phyloP scores from a whole-genome alignment of 2,888 invertebrate species.

The Stenurella melanura region DNA sequence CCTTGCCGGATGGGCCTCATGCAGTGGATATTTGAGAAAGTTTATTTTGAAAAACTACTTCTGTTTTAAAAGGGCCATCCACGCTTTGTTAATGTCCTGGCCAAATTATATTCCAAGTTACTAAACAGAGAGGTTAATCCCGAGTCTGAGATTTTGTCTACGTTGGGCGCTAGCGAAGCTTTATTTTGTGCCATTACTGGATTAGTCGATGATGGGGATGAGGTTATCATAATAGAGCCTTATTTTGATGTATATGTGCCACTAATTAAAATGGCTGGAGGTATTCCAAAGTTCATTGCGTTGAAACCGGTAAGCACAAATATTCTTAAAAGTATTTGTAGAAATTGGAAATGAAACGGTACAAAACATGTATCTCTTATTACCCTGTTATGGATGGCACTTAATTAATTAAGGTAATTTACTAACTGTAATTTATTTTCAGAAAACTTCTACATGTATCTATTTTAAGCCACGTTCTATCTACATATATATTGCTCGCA shows the following conservation, averaged over 20 bases:
- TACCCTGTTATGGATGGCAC: too few species aligned
- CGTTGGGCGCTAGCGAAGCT: conserved; percentile 96
- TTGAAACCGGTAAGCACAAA: conserved; percentile 77
- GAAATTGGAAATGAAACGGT: too few species aligned
- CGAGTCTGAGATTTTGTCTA: conserved; percentile 89
- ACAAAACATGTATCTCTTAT: too few species aligned
- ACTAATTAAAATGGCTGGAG: conserved; percentile 92
- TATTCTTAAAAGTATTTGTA: background rate
- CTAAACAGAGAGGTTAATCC: conserved; percentile 86
- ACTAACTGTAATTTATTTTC: too few species aligned
- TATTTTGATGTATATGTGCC: conserved; percentile 98
- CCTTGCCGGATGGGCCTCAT: background rate
- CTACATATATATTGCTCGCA: too few species aligned
- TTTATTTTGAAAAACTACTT: too few species aligned
- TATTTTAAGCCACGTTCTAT: too few species aligned
- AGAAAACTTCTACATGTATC: too few species aligned
- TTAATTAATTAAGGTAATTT: too few species aligned
- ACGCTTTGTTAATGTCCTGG: conserved; percentile 87
- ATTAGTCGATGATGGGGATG: conserved; percentile 89
- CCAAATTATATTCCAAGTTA: conserved; percentile 88
- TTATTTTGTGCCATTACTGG: conserved; percentile 85
- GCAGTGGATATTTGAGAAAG: background rate
- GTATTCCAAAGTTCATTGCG: conserved; percentile 89
- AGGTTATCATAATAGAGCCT: conserved; percentile 98
- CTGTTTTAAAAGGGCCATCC: conserved; percentile 87